Evolutionary conservation across 1,140 invertebrate species (phyloP).

Genomic region (Eriosoma lanigerum): DNA sequence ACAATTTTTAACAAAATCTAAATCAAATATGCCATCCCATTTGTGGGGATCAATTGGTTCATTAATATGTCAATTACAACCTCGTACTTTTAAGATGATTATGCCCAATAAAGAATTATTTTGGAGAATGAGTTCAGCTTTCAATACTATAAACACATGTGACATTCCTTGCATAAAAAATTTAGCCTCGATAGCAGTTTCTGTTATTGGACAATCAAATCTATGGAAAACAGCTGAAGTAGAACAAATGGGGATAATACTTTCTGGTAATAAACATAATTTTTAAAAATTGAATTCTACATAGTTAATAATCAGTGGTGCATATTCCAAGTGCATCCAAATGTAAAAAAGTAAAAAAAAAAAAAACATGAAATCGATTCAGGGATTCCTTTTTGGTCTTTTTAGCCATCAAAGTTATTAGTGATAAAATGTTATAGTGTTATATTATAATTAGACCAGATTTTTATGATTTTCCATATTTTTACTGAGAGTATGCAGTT

Average conservation of each 20-base stretch:
- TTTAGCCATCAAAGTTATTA: too few relatives aligned
- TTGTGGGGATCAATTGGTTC: conserved; percentile 42
- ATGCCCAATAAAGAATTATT: conserved; percentile 38
- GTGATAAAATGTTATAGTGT: too few relatives aligned
- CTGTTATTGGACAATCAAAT: conserved; percentile 26
- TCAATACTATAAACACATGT: conserved; percentile 10
- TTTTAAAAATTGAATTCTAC: neutral
- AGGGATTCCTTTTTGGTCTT: too few relatives aligned
- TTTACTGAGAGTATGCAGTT: too few relatives aligned
- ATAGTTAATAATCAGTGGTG: neutral
- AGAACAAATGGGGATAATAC: conserved; percentile 27
- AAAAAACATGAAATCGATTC: too few relatives aligned
- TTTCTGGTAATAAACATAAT: conserved; percentile 9
- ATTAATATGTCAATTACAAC: conserved; percentile 30
- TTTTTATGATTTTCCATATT: too few relatives aligned
- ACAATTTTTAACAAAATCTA: conserved; percentile 25
- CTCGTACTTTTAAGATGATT: neutral
- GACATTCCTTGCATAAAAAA: conserved; percentile 19
- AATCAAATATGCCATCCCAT: neutral
- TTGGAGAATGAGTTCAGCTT: conserved; percentile 36
- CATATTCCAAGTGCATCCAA: neutral
- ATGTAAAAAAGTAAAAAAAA: too few relatives aligned
- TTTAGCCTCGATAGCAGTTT: conserved; percentile 39
- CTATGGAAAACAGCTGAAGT: conserved; percentile 32
- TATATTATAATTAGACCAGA: too few relatives aligned